A percentile compares a stretch with the other conserved stretches of the same genome.
Conservation (phyloP, 1,140 invertebrate species). For the Calephelis virginiensis region DNA sequence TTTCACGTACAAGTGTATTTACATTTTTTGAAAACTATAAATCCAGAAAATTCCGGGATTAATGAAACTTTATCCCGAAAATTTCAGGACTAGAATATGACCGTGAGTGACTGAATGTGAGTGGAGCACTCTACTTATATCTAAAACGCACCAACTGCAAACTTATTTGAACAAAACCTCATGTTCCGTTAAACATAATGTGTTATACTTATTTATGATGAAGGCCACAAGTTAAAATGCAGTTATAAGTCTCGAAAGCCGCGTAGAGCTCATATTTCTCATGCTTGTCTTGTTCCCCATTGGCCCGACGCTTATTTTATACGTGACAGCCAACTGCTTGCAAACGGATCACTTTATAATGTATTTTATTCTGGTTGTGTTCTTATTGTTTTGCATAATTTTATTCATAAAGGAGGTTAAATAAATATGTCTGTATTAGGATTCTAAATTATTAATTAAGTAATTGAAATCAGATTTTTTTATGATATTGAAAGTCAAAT, state of each 20-base stretch:
- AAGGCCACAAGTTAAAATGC: conserved; percentile 45
- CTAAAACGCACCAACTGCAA: background rate
- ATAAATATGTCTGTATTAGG: too few relatives aligned
- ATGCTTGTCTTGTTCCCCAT: conserved; percentile 57
- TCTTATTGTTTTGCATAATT: conserved; percentile 25
- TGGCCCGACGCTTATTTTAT: conserved; percentile 65
- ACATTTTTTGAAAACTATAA: too few relatives aligned
- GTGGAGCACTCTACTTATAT: too few relatives aligned
- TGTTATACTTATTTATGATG: conserved; percentile 25
- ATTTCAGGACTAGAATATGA: too few relatives aligned
- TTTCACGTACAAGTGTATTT: too few relatives aligned
- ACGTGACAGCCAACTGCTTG: conserved; percentile 59
- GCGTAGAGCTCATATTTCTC: conserved; percentile 56
- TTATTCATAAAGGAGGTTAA: too few relatives aligned
- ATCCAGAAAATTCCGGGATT: too few relatives aligned
- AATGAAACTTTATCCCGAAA: too few relatives aligned
- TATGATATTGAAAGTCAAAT: too few relatives aligned
- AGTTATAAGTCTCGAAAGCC: conserved; percentile 44
- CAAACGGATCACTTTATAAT: conserved; percentile 44
- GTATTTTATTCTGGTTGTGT: conserved; percentile 43
- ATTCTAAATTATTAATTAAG: too few relatives aligned
- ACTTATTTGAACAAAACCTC: background rate
- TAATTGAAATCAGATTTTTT: too few relatives aligned
- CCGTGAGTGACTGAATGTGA: too few relatives aligned
- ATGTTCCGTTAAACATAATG: background rate